These are phyloP conservation scores for Tychaedon coryphoeus DNA, from an alignment of 2,113 vertebrate species.

Conservation along the genomic window DNA sequence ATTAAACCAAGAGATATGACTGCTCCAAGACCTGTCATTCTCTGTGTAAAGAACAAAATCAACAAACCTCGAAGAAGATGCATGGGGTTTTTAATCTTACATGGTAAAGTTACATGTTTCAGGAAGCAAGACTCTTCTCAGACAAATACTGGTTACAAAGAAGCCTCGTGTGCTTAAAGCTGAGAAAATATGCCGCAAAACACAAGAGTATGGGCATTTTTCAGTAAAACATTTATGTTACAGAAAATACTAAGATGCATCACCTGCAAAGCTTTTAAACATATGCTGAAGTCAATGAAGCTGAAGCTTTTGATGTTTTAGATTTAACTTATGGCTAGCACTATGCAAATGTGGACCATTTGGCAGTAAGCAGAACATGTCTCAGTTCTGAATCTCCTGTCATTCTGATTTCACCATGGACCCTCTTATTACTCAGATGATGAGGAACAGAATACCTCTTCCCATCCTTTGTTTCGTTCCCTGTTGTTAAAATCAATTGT, in stretches of 20 bases:
- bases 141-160: not conserved
- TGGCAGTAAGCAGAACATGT: not conserved
- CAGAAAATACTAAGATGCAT: not conserved
- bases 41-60: not conserved
- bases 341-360: not conserved
- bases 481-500: not conserved
- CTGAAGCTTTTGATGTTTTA: not conserved
- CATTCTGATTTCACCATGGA: not conserved
- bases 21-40: not conserved
- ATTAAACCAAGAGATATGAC: not conserved
- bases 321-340: not conserved
- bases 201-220: not conserved
- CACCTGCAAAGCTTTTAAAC: not conserved
- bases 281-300: not conserved
- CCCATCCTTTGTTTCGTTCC: not conserved
- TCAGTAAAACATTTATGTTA: not conserved
- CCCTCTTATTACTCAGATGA: not conserved
- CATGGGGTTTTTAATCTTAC: not conserved
- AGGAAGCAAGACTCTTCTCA: not conserved
- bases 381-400: not conserved
- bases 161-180: not conserved
- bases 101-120: not conserved
- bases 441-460: not conserved
- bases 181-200: not conserved
- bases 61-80: not conserved